Percentiles rank a stretch among this genome's conserved stretches.
Conservation (phyloP, 2,113 vertebrate genomes). For the Bothrops jararaca region DNA sequence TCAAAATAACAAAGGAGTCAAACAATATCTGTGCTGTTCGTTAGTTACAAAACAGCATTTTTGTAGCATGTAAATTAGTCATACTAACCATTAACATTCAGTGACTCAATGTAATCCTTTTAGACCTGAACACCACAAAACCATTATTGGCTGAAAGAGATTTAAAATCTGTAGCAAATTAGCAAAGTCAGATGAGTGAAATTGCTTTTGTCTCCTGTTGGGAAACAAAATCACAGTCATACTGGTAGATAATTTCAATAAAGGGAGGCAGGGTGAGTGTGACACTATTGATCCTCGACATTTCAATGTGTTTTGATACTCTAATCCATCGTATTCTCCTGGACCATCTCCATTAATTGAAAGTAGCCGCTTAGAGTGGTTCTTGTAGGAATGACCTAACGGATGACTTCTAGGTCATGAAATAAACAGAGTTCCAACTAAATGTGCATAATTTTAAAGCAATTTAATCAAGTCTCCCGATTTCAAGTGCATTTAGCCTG, state of each 20-base stretch:
- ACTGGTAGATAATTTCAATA: background rate
- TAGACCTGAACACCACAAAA: background rate
- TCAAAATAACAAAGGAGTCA: background rate
- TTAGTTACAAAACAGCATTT: background rate
- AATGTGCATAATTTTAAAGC: background rate
- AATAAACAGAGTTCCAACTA: background rate
- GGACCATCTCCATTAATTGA: background rate
- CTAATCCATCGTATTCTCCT: background rate
- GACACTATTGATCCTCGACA: background rate
- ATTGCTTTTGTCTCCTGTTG: background rate
- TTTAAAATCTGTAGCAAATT: background rate
- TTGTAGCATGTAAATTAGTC: background rate
- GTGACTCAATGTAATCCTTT: background rate
- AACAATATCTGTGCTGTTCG: background rate
- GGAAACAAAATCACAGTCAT: background rate
- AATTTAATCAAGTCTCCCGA: background rate
- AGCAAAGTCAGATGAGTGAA: background rate
- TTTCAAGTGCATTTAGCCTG: background rate
- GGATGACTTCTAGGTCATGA: background rate
- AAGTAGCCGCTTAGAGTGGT: background rate
- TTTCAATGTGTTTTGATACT: background rate
- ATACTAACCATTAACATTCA: slow-evolving; percentile 20
- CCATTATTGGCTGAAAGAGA: background rate
- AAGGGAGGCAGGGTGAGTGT: background rate
- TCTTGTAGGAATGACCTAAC: background rate